These are phyloP conservation scores for Platyscapa corneri DNA, from an alignment of 1,140 invertebrate species.

Conservation along the genomic window DNA sequence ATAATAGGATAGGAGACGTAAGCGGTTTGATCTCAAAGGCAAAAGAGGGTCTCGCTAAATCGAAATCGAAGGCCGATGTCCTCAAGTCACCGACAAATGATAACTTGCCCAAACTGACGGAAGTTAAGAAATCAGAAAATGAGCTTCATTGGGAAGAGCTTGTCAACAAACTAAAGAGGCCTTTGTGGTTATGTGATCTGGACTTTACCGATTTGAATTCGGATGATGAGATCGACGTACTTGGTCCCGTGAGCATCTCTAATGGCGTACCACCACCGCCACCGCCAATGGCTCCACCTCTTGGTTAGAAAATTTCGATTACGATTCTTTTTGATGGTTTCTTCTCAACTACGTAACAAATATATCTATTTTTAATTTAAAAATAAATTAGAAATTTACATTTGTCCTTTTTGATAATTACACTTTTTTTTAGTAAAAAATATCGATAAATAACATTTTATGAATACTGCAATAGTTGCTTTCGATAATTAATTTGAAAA, in stretches of 20 bases:
- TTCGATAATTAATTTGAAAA: too few species aligned
- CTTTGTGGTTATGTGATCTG: conserved; percentile 93
- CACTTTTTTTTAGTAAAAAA: too few species aligned
- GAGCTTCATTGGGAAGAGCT: conserved; percentile 97
- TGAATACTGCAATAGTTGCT: too few species aligned
- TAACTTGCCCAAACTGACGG: conserved; percentile 77
- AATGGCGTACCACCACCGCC: conserved; percentile 83
- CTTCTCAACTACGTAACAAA: too few species aligned
- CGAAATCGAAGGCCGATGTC: conserved; percentile 84
- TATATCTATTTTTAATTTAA: too few species aligned
- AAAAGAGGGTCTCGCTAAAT: conserved; percentile 91
- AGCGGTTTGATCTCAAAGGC: conserved; percentile 93
- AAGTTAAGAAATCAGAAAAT: conserved; percentile 92
- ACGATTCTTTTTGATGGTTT: not conserved
- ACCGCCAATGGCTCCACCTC: conserved; percentile 74
- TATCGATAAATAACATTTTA: too few species aligned
- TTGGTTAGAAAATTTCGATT: conserved; percentile 49
- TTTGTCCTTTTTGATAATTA: too few species aligned
- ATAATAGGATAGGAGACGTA: conserved; percentile 83
- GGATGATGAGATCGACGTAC: conserved; percentile 83
- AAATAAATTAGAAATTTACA: too few species aligned
- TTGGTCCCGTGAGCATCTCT: conserved; percentile 77
- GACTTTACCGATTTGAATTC: conserved; percentile 95
- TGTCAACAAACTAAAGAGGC: conserved; percentile 85
- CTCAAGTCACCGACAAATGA: conserved; percentile 80